Evolutionary conservation across 2,888 invertebrate genomes (phyloP).

Genomic region (Euplexia lucipara): DNA sequence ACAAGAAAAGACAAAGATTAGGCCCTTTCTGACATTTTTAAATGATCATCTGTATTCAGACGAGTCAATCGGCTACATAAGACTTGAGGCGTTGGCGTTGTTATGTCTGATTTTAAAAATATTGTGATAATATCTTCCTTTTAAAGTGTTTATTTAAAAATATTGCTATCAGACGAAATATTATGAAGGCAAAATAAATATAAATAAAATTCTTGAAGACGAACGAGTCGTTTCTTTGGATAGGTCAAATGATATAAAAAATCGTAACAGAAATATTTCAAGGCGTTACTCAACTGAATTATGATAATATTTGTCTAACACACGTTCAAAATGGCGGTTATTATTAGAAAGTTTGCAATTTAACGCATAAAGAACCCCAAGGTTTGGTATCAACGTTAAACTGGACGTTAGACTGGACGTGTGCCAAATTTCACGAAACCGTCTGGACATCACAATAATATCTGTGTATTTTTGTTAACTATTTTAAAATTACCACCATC

Average conservation of each 20-base stretch:
- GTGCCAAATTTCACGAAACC: slow-evolving; percentile 76
- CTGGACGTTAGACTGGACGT: slow-evolving; percentile 76
- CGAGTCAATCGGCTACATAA: not conserved
- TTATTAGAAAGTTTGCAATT: slow-evolving; percentile 71
- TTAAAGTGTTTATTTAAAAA: slow-evolving; percentile 2
- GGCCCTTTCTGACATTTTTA: not conserved
- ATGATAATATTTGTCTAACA: slow-evolving; percentile 56
- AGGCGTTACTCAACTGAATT: slow-evolving; percentile 50
- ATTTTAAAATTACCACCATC: slow-evolving; percentile 68
- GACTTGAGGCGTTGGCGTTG: not conserved
- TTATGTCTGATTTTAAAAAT: slow-evolving; percentile 21
- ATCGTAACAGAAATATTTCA: slow-evolving; percentile 51
- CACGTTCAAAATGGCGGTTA: slow-evolving; percentile 62
- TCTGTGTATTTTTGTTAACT: slow-evolving; percentile 76
- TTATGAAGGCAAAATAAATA: slow-evolving; percentile 24
- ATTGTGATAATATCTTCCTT: not conserved
- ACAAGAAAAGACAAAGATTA: not conserved
- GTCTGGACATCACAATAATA: slow-evolving; percentile 77
- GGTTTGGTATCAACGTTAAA: slow-evolving; percentile 74
- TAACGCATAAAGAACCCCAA: slow-evolving; percentile 75
- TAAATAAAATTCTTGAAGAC: slow-evolving; percentile 11
- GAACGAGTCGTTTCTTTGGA: slow-evolving; percentile 5
- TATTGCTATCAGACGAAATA: slow-evolving; percentile 24
- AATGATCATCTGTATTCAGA: not conserved
- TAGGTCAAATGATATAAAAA: slow-evolving; percentile 45